Conservation (phyloP, 2,797 vertebrate species). For the Denticeps clupeoides region DNA sequence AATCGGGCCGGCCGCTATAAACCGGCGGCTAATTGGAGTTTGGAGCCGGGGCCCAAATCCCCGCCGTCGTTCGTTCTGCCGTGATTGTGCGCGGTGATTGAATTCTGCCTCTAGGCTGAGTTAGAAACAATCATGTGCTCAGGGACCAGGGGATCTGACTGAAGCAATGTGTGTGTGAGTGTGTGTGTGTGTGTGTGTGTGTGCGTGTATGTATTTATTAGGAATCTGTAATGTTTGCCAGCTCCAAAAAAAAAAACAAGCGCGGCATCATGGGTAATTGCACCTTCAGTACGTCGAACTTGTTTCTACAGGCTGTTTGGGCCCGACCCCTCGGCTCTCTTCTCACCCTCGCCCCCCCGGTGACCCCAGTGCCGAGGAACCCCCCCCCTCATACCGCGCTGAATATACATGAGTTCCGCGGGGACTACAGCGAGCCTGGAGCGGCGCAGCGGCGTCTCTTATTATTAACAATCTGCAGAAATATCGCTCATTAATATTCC, state of each 20-base stretch:
- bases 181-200: background rate
- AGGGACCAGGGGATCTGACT: slow-evolving; percentile 28
- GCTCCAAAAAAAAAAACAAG: slow-evolving; percentile 32
- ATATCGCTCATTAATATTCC: slow-evolving; percentile 40
- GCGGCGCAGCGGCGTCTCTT: too few relatives aligned
- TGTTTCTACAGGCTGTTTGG: slow-evolving; percentile 30
- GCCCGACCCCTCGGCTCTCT: slow-evolving; percentile 2
- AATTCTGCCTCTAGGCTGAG: slow-evolving; percentile 43
- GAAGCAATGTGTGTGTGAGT: slow-evolving; percentile 10
- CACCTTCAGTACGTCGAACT: slow-evolving; percentile 11
- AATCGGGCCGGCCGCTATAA: slow-evolving; percentile 41
- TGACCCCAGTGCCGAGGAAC: background rate
- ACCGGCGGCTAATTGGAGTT: slow-evolving; percentile 39
- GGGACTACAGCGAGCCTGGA: too few relatives aligned
- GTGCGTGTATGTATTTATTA: slow-evolving; percentile 5
- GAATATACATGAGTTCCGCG: slow-evolving; percentile 3
- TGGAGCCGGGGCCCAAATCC: slow-evolving; percentile 34
- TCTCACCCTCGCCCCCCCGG: background rate
- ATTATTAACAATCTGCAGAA: too few relatives aligned
- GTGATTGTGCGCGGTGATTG: slow-evolving; percentile 44
- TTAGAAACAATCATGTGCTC: slow-evolving; percentile 36
- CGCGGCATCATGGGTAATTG: slow-evolving; percentile 27
- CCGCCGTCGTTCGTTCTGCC: slow-evolving; percentile 27
- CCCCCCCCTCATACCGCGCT: too few relatives aligned
- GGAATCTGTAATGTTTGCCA: slow-evolving; percentile 21